Conservation (phyloP, 2,888 invertebrate genomes). For the Lasioglossum figueresi region DNA sequence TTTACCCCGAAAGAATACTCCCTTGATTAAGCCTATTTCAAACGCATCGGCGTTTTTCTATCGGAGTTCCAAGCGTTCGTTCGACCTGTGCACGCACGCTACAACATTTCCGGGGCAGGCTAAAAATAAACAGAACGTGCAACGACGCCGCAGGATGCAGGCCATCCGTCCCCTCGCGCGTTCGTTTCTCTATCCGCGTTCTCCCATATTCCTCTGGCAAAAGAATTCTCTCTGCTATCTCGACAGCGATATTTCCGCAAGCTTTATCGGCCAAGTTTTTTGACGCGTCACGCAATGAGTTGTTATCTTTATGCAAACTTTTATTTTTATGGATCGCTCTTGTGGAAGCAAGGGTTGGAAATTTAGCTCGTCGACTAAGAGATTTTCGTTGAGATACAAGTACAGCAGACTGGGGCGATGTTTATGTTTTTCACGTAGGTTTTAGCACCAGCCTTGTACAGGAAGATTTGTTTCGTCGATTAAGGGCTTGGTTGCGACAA, state of each 20-base stretch:
- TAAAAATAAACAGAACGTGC: conserved; percentile 46
- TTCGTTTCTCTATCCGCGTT: conserved; percentile 16
- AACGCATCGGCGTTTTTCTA: neutral
- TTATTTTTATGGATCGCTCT: neutral
- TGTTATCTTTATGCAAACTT: neutral
- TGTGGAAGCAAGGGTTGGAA: neutral
- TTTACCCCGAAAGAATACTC: neutral
- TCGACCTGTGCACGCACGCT: conserved; percentile 4
- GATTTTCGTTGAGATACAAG: neutral
- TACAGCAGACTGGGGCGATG: neutral
- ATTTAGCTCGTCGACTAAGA: neutral
- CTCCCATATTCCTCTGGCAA: neutral
- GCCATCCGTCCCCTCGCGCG: conserved; percentile 7
- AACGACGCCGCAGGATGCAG: conserved; percentile 22
- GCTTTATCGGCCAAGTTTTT: neutral
- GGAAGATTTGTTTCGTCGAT: neutral
- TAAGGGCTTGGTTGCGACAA: neutral
- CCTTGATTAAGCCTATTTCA: neutral
- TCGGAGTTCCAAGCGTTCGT: neutral
- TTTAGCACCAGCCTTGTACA: neutral
- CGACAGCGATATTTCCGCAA: neutral
- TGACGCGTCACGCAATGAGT: neutral
- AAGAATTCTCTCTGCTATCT: neutral
- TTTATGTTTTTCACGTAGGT: neutral
- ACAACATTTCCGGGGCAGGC: conserved; percentile 15